phyloP scores from a whole-genome alignment of 2,888 invertebrate genomes.

The Malthinus seriepunctatus region DNA sequence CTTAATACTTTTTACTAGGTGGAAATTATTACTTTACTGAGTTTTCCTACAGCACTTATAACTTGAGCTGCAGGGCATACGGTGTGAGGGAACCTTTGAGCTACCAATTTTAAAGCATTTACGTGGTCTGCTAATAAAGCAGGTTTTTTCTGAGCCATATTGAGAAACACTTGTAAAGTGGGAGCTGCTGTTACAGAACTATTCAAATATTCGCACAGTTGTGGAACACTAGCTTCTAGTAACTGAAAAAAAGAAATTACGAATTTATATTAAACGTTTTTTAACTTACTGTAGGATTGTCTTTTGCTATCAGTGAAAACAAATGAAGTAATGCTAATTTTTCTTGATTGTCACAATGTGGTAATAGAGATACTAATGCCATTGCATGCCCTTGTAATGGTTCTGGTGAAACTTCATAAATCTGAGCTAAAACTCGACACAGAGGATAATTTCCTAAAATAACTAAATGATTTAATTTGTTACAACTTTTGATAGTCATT shows the following conservation, averaged over 20 bases:
- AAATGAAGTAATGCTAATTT: constrained; percentile 82
- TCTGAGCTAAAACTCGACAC: constrained; percentile 85
- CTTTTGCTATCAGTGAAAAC: constrained; percentile 80
- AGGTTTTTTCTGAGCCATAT: constrained; percentile 73
- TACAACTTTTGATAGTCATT: neutral
- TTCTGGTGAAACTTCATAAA: constrained; percentile 86
- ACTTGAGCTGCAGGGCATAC: constrained; percentile 71
- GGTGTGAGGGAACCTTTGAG: constrained; percentile 67
- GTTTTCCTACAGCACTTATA: constrained; percentile 71
- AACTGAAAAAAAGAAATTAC: constrained; percentile 56
- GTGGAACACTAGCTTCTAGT: constrained; percentile 79
- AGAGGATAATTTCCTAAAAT: constrained; percentile 83
- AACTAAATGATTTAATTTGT: neutral
- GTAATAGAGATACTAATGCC: constrained; percentile 77
- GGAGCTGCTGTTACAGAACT: constrained; percentile 63
- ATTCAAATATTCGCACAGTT: constrained; percentile 76
- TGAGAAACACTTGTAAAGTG: constrained; percentile 74
- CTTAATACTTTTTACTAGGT: neutral
- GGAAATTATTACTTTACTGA: constrained; percentile 62
- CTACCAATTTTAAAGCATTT: constrained; percentile 67
- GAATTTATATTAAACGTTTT: constrained; percentile 10
- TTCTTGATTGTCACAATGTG: constrained; percentile 84
- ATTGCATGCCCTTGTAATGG: constrained; percentile 84
- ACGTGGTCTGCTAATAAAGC: constrained; percentile 73
- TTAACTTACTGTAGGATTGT: constrained; percentile 69